These are phyloP conservation scores for Labroides dimidiatus DNA, from an alignment of 2,797 vertebrate genomes.

Conservation along the genomic window DNA sequence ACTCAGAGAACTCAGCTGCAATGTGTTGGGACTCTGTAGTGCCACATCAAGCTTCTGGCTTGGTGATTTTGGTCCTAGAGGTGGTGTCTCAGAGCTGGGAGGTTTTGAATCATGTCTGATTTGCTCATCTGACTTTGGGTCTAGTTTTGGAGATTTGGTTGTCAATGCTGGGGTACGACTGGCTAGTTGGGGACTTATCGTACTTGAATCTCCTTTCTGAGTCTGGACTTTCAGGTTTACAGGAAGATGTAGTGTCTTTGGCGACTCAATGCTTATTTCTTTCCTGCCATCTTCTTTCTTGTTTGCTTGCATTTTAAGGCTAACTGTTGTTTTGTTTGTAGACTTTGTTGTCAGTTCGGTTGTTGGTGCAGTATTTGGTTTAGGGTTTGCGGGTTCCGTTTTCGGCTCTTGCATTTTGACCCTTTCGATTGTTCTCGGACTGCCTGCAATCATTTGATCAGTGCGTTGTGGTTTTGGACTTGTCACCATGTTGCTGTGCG, in stretches of 20 bases:
- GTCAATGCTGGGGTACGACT: slow-evolving; percentile 7
- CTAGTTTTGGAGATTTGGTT: slow-evolving; percentile 16
- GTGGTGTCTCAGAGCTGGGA: not conserved
- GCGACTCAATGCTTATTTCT: not conserved
- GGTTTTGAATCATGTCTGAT: not conserved
- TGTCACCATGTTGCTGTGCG: not conserved
- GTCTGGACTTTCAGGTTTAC: not conserved
- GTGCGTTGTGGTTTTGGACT: slow-evolving; percentile 27
- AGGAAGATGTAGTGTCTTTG: slow-evolving; percentile 7
- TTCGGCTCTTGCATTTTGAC: slow-evolving; percentile 13
- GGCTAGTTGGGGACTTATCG: slow-evolving; percentile 19
- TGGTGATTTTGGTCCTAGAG: not conserved
- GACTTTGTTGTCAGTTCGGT: slow-evolving; percentile 20
- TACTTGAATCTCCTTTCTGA: slow-evolving; percentile 9
- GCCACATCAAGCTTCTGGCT: slow-evolving; percentile 16
- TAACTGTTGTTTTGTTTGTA: slow-evolving; percentile 15
- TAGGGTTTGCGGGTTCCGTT: not conserved
- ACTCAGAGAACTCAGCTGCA: slow-evolving; percentile 25
- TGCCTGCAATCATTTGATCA: not conserved
- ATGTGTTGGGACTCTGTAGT: slow-evolving; percentile 9
- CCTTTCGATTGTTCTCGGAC: not conserved
- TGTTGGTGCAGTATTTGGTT: not conserved
- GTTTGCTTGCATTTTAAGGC: slow-evolving; percentile 22
- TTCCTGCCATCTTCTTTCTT: slow-evolving; percentile 20
- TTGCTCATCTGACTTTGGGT: slow-evolving; percentile 11